phyloP scores from a whole-genome alignment of 2,797 vertebrate genomes.

The Graptemys geographica region DNA sequence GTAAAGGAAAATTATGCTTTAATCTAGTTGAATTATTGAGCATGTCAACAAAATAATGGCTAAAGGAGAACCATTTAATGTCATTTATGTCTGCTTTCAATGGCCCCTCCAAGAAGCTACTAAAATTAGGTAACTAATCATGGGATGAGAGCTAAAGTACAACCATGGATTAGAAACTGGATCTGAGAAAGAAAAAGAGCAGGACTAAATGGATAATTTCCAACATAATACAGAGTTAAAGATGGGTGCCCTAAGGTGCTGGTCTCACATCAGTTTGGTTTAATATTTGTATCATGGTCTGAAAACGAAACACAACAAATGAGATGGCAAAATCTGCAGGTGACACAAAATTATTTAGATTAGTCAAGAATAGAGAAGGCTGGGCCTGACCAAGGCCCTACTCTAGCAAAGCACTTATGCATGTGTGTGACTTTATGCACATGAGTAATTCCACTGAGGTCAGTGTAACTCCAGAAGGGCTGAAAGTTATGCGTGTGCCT shows the following conservation, averaged over 20 bases:
- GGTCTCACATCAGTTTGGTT: not conserved
- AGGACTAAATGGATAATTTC: not conserved
- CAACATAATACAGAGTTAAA: not conserved
- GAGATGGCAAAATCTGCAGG: not conserved
- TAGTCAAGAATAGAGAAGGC: not conserved
- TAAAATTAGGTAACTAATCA: not conserved
- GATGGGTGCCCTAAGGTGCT: not conserved
- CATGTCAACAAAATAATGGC: not conserved
- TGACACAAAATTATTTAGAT: not conserved
- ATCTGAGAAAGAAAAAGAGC: not conserved
- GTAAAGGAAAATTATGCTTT: not conserved
- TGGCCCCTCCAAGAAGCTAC: too few relatives aligned
- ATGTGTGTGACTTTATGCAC: not conserved
- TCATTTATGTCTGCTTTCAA: not conserved
- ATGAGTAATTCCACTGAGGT: not conserved
- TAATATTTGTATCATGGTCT: not conserved
- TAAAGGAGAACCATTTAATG: not conserved
- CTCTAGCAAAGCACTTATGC: not conserved
- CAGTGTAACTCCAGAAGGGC: not conserved
- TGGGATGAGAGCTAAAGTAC: not conserved
- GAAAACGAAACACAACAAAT: not conserved
- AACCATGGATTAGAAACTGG: not conserved
- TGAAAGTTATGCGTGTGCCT: not conserved
- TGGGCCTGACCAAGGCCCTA: not conserved
- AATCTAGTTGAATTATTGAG: not conserved